Conservation (phyloP, 2,797 vertebrate species). For the Catostomus latipinnis region DNA sequence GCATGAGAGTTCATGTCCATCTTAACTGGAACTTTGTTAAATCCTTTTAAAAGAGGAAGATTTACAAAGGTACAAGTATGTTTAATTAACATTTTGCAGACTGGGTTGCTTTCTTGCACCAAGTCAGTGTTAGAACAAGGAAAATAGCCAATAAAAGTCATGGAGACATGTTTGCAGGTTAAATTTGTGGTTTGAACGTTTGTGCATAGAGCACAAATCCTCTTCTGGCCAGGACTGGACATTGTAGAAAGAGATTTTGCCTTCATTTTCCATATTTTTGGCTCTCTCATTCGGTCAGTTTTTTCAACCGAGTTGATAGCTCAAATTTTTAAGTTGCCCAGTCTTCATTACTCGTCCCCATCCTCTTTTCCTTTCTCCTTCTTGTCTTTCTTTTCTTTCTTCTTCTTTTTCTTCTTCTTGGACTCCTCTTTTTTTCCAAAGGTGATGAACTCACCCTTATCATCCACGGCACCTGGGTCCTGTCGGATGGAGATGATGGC, state of each 20-base stretch:
- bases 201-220: background rate
- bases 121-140: conserved; percentile 25
- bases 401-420: conserved; percentile 99
- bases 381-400: conserved; percentile 98
- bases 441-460: conserved; percentile 99
- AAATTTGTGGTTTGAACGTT: conserved; percentile 8
- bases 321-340: conserved; percentile 43
- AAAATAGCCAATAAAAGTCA: conserved; percentile 51
- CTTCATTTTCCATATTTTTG: conserved; percentile 65
- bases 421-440: conserved; percentile 99
- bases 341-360: conserved; percentile 83
- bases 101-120: conserved; percentile 7
- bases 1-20: conserved; percentile 30
- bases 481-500: conserved; percentile 99
- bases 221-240: conserved; percentile 31
- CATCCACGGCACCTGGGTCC: conserved; percentile 88
- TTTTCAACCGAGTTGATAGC: conserved; percentile 60
- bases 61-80: conserved; percentile 1
- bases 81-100: conserved; percentile 16
- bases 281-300: conserved; percentile 68
- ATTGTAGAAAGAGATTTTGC: conserved; percentile 29
- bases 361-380: conserved; percentile 96
- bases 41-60: conserved; percentile 28
- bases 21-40: conserved; percentile 14
- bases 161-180: background rate